phyloP scores from a whole-genome alignment of 2,113 vertebrate species.

The Callithrix jacchus region DNA sequence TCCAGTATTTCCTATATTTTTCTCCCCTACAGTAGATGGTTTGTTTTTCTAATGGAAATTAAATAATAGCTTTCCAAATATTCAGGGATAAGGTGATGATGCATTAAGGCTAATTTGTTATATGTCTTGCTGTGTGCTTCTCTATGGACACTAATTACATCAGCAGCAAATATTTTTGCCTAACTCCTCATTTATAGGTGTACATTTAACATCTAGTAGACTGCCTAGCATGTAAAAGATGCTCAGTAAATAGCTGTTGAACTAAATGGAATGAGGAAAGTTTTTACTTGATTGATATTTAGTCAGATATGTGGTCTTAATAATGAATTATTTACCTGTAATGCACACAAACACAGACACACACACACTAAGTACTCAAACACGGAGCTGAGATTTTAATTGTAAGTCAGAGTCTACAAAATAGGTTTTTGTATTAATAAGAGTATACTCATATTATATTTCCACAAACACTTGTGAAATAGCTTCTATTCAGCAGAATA shows the following conservation, averaged over 20 bases:
- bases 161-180: neutral
- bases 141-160: neutral
- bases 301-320: neutral
- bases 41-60: neutral
- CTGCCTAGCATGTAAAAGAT: neutral
- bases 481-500: no score
- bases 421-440: neutral
- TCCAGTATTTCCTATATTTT: neutral
- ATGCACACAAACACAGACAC: rapidly evolving
- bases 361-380: neutral
- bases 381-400: neutral
- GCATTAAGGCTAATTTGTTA: neutral
- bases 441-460: neutral
- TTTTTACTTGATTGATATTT: neutral
- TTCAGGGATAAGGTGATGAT: neutral
- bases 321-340: neutral
- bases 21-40: neutral
- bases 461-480: neutral
- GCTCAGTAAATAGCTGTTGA: neutral
- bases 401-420: neutral
- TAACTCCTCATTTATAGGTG: neutral
- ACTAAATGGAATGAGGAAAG: neutral
- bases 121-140: neutral
- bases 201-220: neutral
- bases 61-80: neutral